phyloP scores from a whole-genome alignment of 1,140 invertebrate genomes.

The Euwallacea fornicatus region DNA sequence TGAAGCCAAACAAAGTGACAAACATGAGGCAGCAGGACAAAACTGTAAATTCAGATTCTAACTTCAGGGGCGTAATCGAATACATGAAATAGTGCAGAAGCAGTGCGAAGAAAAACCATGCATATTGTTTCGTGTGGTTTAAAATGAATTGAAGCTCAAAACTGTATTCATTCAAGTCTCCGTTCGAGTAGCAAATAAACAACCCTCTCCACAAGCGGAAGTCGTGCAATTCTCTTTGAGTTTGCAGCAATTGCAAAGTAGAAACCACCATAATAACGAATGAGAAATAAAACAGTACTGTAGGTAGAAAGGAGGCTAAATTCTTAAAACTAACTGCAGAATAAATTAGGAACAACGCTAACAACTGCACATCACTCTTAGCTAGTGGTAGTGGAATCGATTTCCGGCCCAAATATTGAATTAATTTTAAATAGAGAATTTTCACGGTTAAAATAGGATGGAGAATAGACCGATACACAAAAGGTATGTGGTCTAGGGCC shows the following conservation, averaged over 20 bases:
- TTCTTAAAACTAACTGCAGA: constrained; percentile 66
- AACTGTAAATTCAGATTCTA: constrained; percentile 81
- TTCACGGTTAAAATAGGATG: constrained; percentile 70
- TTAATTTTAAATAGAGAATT: constrained; percentile 66
- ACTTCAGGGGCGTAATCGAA: constrained; percentile 73
- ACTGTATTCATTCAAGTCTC: constrained; percentile 70
- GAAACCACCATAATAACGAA: constrained; percentile 73
- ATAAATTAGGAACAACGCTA: constrained; percentile 70
- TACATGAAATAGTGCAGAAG: constrained; percentile 75
- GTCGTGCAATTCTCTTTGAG: constrained; percentile 71
- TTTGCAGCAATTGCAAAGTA: constrained; percentile 77
- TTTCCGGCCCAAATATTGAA: constrained; percentile 65
- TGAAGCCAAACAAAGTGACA: constrained; percentile 72
- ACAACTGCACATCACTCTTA: constrained; percentile 63
- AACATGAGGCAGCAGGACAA: constrained; percentile 72
- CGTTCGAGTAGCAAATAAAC: constrained; percentile 70
- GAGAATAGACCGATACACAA: constrained; percentile 68
- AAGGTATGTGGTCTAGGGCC: constrained; percentile 67
- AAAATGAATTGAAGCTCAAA: constrained; percentile 80
- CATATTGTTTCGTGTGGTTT: constrained; percentile 78
- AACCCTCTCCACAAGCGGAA: constrained; percentile 79
- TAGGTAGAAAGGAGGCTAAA: constrained; percentile 66
- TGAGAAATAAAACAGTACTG: constrained; percentile 71
- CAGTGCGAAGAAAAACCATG: constrained; percentile 75
- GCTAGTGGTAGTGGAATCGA: constrained; percentile 59